Conservation (phyloP, 2,113 vertebrate species). For the Calyptommatus sinebrachiatus region DNA sequence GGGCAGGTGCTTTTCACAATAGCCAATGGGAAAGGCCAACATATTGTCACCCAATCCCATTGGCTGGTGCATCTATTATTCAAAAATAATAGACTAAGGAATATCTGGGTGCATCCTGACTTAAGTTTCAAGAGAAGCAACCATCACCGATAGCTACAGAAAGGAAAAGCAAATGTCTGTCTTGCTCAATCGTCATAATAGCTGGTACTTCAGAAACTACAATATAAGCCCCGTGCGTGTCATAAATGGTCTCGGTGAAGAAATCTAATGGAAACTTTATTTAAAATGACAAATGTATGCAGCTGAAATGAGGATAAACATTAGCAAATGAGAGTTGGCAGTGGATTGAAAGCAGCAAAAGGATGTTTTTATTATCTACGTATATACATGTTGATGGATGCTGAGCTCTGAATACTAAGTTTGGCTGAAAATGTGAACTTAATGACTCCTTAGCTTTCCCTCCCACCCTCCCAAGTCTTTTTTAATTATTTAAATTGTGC, state of each 20-base stretch:
- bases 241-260: neutral
- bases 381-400: constrained; percentile 24
- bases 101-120: neutral
- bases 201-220: neutral
- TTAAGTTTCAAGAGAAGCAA: no score
- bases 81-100: no score
- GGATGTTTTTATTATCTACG: neutral
- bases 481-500: constrained; percentile 28
- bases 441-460: constrained; percentile 38
- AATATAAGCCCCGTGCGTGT: no score
- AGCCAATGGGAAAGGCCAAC: no score
- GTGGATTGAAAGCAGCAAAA: constrained; percentile 1
- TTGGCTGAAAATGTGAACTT: constrained; percentile 23
- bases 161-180: neutral
- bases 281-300: neutral
- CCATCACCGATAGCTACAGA: neutral
- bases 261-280: neutral
- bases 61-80: no score
- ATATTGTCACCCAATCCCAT: no score
- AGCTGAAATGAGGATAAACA: neutral
- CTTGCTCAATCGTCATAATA: neutral
- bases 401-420: neutral
- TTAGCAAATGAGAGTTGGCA: neutral
- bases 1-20: no score
- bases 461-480: neutral